Base-by-base conservation (phyloP, 2,888 invertebrate species). In the Drosophila heteroneura region DNA sequence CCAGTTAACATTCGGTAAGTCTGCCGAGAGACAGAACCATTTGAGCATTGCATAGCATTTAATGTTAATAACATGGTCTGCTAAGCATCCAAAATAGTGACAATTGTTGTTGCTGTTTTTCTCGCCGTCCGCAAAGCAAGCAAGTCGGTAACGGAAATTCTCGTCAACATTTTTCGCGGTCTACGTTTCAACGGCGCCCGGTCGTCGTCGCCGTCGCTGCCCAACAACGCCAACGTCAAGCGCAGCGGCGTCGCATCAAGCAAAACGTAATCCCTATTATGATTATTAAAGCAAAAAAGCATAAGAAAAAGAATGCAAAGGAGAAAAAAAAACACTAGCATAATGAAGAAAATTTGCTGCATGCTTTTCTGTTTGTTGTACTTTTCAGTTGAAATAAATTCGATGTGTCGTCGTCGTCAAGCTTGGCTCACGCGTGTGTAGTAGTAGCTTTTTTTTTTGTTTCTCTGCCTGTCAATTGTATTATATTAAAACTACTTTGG, bases 101-200 rank as follows among this genome's bases (percentile, higher is more conserved):
- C 22, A 69, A 69, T 41, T 69, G 47, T 47, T 79, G 62, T 79
- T 79, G 78, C 68, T 76, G 76, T 76, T 79, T 72, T 74, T 79
- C 57, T 67, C 28, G 70, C 69, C 69, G 71, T 26, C 58, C 80
- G 76, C 66, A 80, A 63, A 60, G 75, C 79, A 70, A 70, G 80
- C 76, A 81, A 78, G 82, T 86, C 84, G 84, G 65, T 87, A 87
- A 85, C 84, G 85, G 87, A 79, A 81, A 74, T 76, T 79, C 70
- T 71, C 63, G 67, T 75, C 59, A 64, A 71, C 37, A 56, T 71
- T 76, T 77, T 76, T 79, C 81, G 81, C 83, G 76, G 74, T 79
- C 58, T 62, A 82, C 76, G 66, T 74, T 76, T 53, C 67, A 51
- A 71, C 76, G 82, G 82, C 81, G 83, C 66, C 79, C 66, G 73